Evolutionary conservation across 2,113 vertebrate genomes (phyloP), one percentile per base, ranked within the genome.

Genomic region (Bos indicus): DNA sequence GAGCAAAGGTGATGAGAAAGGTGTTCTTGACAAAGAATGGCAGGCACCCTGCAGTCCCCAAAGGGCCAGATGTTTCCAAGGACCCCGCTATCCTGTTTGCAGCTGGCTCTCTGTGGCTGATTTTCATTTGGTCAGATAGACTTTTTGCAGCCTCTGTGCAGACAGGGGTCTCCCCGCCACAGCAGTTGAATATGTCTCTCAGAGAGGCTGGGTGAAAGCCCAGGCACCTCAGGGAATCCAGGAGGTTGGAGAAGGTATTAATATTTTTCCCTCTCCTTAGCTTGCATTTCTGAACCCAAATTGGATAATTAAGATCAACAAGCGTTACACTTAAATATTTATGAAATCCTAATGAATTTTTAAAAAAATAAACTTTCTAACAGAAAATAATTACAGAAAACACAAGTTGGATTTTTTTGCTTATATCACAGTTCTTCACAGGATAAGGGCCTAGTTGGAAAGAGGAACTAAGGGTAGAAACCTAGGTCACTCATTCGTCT

Each of bases 221-320:
- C 97, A 85, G 93, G 54, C 43, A 95, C 93, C 71, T 90, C 89
- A 96, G 91, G 91, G 71, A 96, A 86, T 87, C 95, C 51, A 92
- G 94, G 62, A 97, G 57, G 40, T 33, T n/a, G 23, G 33, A 78
- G 17, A 89, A 62, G 43, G 26, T 71, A 60, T 48, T 46, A 6
- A 77, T 43, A 77, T 88, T 80, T 84, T 82, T 54, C 56, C 67
- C 23, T 94, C 57, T 96, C 26, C 43, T 91, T 60, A 83, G 67
- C 78, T 97, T 91, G 28, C 9, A 87, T 60, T 97, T 86, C 84
- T 56, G 23, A 91, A 83, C 19, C 57, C 16, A 88, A 89, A 91
- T 10, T 88, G 28, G 52, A 71, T 91, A 90, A 96, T 92, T 84
- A 80, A 94, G 88, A 97, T 54, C 51, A 95, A 87, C 46, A 59